A percentile compares a stretch with the other conserved stretches of the same genome.
Evolutionary conservation across 2,888 invertebrate species (phyloP).

Genomic region (Callinectes sapidus): DNA sequence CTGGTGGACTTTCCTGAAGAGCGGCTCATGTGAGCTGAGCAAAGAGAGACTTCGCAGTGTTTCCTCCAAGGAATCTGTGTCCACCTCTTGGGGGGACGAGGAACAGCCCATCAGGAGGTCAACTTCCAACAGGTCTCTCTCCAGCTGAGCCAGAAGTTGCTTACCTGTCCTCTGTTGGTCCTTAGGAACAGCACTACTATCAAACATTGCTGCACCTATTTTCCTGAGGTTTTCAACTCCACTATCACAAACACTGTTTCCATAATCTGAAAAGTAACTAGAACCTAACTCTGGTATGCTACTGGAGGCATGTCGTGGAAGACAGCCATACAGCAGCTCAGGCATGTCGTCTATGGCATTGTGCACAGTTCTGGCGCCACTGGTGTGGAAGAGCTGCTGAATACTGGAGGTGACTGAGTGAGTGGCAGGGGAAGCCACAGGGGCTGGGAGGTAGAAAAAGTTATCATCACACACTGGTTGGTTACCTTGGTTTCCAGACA

Average conservation of each 20-base stretch:
- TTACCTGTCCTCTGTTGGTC: slow-evolving; percentile 66
- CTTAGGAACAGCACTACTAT: slow-evolving; percentile 61
- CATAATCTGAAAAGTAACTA: slow-evolving; percentile 50
- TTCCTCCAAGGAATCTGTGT: slow-evolving; percentile 68
- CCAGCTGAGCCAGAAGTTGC: slow-evolving; percentile 66
- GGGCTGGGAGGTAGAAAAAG: slow-evolving; percentile 51
- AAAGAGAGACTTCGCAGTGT: slow-evolving; percentile 63
- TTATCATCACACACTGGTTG: slow-evolving; percentile 48
- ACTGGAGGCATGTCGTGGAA: slow-evolving; percentile 42
- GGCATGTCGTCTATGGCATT: slow-evolving; percentile 23
- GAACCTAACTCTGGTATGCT: slow-evolving; percentile 57
- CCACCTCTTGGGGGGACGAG: slow-evolving; percentile 67
- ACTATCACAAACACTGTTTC: slow-evolving; percentile 8
- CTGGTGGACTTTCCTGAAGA: slow-evolving; percentile 43
- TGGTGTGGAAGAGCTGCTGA: slow-evolving; percentile 46
- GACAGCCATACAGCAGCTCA: slow-evolving; percentile 41
- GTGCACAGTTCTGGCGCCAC: slow-evolving; percentile 2
- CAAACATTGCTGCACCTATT: slow-evolving; percentile 51
- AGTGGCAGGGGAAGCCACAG: not conserved
- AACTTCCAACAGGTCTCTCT: slow-evolving; percentile 69
- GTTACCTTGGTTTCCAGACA: slow-evolving; percentile 72
- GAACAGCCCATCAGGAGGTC: slow-evolving; percentile 63
- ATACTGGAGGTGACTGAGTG: not conserved
- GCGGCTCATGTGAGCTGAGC: slow-evolving; percentile 44
- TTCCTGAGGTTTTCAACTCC: slow-evolving; percentile 23